A percentile compares a stretch with the other conserved stretches of the same genome.
Evolutionary conservation across 2,797 vertebrate species (phyloP).

Genomic region (Philypnodon macrostomus): DNA sequence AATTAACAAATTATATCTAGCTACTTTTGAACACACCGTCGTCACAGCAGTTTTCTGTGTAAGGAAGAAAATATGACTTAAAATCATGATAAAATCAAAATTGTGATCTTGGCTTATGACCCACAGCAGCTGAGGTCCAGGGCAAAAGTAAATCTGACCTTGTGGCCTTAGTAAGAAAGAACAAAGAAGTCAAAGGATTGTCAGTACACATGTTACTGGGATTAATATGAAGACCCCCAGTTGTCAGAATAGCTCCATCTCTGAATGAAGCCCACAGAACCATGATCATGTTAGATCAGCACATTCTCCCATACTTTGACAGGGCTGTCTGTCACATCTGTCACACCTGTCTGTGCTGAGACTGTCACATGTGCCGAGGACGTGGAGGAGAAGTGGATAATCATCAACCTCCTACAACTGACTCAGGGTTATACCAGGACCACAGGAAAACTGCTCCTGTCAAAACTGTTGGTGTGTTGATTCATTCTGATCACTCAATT

Average conservation of each 20-base stretch:
- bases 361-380: constrained; percentile 57
- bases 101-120: too few relatives aligned
- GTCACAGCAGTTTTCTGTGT: too few relatives aligned
- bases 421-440: constrained; percentile 20
- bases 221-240: background rate
- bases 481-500: background rate
- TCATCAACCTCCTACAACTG: constrained; percentile 31
- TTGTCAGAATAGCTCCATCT: constrained; percentile 7
- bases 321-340: constrained; percentile 40
- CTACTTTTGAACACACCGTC: too few relatives aligned
- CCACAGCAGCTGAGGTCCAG: too few relatives aligned
- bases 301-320: constrained; percentile 33
- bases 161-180: too few relatives aligned
- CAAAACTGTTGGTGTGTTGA: constrained; percentile 2
- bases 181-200: too few relatives aligned
- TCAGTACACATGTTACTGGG: too few relatives aligned
- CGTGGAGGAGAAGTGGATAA: constrained; percentile 33
- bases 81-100: too few relatives aligned
- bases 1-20: too few relatives aligned
- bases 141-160: too few relatives aligned
- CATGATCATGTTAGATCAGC: constrained; percentile 35
- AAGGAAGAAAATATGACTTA: too few relatives aligned
- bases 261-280: constrained; percentile 16
- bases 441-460: constrained; percentile 21
- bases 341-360: constrained; percentile 37